Evolutionary conservation across 2,113 vertebrate species (phyloP).

Genomic region (Taurulus bubalis): DNA sequence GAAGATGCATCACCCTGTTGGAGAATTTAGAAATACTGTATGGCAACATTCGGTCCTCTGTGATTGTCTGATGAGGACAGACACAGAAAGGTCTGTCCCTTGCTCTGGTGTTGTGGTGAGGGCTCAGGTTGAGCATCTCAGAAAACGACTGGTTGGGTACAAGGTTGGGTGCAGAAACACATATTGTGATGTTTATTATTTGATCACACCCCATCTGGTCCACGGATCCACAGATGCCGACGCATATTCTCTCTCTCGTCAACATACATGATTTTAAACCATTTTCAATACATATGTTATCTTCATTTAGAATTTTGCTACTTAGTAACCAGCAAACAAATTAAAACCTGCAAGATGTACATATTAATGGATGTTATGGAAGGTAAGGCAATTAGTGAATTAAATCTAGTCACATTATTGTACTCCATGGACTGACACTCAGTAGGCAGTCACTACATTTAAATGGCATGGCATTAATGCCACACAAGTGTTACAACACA

Average conservation of each 20-base stretch:
- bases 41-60: background rate
- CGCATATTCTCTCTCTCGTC: background rate
- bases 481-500: background rate
- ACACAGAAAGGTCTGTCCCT: too few species aligned
- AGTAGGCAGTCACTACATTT: background rate
- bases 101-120: too few species aligned
- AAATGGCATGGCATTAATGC: background rate
- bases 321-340: background rate
- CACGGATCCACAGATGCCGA: background rate
- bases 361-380: background rate
- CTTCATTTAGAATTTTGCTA: background rate
- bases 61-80: too few species aligned
- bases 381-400: background rate
- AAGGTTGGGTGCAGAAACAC: too few species aligned
- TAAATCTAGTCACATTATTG: background rate
- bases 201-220: too few species aligned
- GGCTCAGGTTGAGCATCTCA: too few species aligned
- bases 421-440: too few species aligned
- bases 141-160: too few species aligned
- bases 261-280: background rate
- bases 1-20: background rate
- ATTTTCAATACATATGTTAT: background rate
- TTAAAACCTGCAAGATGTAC: background rate
- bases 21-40: background rate
- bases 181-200: too few species aligned